Evolutionary conservation across 2,888 invertebrate species (phyloP).

Genomic region (Formica aserva): DNA sequence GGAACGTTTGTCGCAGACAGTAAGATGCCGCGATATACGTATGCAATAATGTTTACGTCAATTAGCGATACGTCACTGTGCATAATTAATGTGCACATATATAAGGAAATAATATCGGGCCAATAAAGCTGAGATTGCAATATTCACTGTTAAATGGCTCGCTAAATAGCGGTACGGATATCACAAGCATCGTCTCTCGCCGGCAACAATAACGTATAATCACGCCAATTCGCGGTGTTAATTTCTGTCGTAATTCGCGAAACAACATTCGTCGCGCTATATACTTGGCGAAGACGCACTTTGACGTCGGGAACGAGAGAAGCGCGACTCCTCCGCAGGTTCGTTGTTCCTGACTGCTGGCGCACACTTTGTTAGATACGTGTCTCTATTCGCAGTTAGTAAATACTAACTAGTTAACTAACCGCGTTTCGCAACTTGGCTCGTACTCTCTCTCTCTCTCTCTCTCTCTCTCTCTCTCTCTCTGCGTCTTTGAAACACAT

Average conservation of each 20-base stretch:
- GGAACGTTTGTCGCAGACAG: slow-evolving; percentile 25
- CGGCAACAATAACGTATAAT: slow-evolving; percentile 33
- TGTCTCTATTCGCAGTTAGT: slow-evolving; percentile 69
- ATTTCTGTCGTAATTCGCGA: slow-evolving; percentile 29
- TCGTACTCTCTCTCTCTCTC: slow-evolving; percentile 8
- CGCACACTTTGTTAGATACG: slow-evolving; percentile 49
- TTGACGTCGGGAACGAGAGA: slow-evolving; percentile 26
- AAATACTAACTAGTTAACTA: slow-evolving; percentile 74
- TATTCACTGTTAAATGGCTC: slow-evolving; percentile 23
- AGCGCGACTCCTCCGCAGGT: slow-evolving; percentile 46
- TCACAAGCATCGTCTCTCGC: slow-evolving; percentile 16
- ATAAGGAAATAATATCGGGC: slow-evolving; percentile 29
- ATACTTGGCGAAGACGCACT: not conserved
- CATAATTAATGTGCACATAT: not conserved
- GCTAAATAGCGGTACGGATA: slow-evolving; percentile 12
- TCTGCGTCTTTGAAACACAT: slow-evolving; percentile 32
- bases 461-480: not conserved
- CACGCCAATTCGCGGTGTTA: slow-evolving; percentile 35
- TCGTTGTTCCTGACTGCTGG: slow-evolving; percentile 42
- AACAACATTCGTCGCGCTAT: slow-evolving; percentile 23
- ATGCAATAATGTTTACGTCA: slow-evolving; percentile 28
- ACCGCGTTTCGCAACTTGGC: slow-evolving; percentile 48
- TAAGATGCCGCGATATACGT: slow-evolving; percentile 5
- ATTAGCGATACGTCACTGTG: slow-evolving; percentile 22
- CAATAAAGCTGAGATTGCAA: not conserved